Evolutionary conservation across 2,888 invertebrate species (phyloP), one percentile per base, ranked within the genome.

Genomic region (Stictocephala bisonia): DNA sequence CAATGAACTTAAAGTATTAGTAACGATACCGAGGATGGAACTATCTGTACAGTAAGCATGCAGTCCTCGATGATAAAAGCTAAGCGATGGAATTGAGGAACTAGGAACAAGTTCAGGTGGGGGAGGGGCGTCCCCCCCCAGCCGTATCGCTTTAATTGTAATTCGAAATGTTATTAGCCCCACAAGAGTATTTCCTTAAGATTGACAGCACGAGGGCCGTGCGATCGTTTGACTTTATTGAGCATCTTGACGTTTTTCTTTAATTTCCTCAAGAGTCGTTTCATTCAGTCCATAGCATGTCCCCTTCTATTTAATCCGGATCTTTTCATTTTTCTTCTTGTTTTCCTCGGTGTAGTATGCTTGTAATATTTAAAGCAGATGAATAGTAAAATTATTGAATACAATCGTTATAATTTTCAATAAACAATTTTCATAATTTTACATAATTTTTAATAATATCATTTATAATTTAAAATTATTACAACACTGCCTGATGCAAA

Each of bases 131-230:
- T 68, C 72, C 67, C 56, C 35, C 70, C 70, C 70, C 35, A 50
- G 44, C 31, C 53, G 71, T 74, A 26, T 41, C 70, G 44, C 44
- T 71, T 58, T 71, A 71, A 71, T 71, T 71, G 70, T 71, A 58
- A 71, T 71, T 71, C 70, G 58, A 71, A 71, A 71, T 71, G 70
- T 56, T 71, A 71, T 71, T 71, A 71, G 58, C 58, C 70, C 70
- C 70, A 58, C 70, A 71, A 71, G 70, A 71, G 70, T 41, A 58
- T 71, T 71, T 58, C 18, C 41, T 44, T 27, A 44, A 22, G 70
- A 71, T 58, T 56, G 70, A 71, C 70, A 71, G 70, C 70, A 44
- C 41, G n/a, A n/a, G 40, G 70, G 22, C 56, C 58, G 44, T 18
- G 44, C 70, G 58, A 71, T 53, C 56, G 58, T 71, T 71, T 71